Conservation (phyloP, 2,888 invertebrate genomes). For the Thelaira solivaga region DNA sequence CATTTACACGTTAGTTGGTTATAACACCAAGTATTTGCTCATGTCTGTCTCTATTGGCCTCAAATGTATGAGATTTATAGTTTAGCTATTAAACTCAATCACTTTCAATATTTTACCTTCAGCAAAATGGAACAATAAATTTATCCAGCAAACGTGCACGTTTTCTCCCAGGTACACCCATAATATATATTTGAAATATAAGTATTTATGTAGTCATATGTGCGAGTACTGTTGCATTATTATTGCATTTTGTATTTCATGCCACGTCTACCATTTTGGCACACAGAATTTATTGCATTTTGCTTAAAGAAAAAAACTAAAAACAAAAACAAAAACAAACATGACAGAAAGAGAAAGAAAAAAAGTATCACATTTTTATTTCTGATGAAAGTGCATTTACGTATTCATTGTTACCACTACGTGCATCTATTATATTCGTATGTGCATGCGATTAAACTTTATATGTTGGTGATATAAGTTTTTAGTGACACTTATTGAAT, state of each 20-base stretch:
- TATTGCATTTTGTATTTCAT: conserved; percentile 28
- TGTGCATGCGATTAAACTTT: no score
- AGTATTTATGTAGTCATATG: neutral
- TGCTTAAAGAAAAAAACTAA: no score
- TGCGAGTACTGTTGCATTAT: neutral
- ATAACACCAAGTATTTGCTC: neutral
- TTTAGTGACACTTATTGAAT: conserved; percentile 56
- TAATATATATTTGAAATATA: neutral
- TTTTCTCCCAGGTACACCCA: neutral
- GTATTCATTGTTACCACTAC: conserved; percentile 16
- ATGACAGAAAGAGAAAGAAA: no score
- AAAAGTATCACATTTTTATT: conserved; percentile 45
- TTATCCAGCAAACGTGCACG: neutral
- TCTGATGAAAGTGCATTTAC: conserved; percentile 39
- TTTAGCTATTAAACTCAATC: conserved; percentile 21
- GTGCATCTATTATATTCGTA: conserved; percentile 31
- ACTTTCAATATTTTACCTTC: conserved; percentile 15
- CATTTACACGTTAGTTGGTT: no score
- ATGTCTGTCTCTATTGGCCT: neutral
- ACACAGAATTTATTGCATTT: conserved; percentile 47
- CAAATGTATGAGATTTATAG: conserved; percentile 22
- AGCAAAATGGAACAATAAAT: neutral
- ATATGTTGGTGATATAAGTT: no score
- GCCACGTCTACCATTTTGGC: conserved; percentile 40
- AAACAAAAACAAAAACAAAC: no score